These are phyloP conservation scores for Apodemia mormo DNA, from an alignment of 2,888 invertebrate species.

Conservation along the genomic window DNA sequence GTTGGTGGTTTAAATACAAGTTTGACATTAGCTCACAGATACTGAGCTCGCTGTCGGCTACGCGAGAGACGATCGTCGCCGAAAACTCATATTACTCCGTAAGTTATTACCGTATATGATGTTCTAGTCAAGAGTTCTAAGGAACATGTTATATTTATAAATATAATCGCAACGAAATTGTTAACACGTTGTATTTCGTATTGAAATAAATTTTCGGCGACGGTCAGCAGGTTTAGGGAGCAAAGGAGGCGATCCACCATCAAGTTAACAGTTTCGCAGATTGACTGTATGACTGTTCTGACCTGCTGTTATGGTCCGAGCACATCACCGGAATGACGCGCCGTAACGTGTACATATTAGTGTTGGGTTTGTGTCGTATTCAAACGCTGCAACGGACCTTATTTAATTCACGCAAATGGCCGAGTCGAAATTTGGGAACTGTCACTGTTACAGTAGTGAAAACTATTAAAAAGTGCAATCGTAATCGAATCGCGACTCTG, in stretches of 20 bases:
- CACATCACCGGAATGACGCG: no score
- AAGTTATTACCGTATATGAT: conserved; percentile 1
- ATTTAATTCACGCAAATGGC: no score
- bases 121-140: conserved; percentile 12
- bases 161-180: conserved; percentile 5
- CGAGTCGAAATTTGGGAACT: no score
- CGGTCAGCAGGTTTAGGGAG: background rate
- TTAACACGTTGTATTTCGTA: background rate
- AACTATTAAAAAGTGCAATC: no score
- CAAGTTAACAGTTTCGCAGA: background rate
- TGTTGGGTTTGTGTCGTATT: no score
- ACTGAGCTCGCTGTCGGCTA: background rate
- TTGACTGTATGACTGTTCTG: no score
- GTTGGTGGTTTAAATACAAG: background rate
- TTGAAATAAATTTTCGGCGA: conserved; percentile 1
- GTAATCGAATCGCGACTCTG: no score
- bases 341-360: no score
- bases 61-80: background rate
- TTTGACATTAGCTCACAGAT: background rate
- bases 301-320: no score
- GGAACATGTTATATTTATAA: conserved; percentile 18
- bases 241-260: background rate
- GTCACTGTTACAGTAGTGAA: no score
- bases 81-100: background rate
- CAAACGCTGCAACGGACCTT: no score